Conservation (phyloP, 2,888 invertebrate species). For the Tribolium freemani region DNA sequence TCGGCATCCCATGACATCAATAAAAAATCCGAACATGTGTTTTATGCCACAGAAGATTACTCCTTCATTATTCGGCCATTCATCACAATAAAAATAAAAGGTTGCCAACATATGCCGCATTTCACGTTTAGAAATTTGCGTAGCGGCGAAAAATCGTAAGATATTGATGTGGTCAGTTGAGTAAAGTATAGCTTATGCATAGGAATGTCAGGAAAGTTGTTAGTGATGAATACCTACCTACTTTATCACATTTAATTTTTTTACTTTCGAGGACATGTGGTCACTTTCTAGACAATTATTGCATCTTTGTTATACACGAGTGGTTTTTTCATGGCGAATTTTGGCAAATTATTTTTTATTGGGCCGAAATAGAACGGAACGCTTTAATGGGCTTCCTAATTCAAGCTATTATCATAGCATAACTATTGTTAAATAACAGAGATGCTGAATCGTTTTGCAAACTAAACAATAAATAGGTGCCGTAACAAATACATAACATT, state of each 20-base stretch:
- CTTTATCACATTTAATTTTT: constrained; percentile 43
- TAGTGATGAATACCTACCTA: constrained; percentile 42
- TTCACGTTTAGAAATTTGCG: constrained; percentile 28
- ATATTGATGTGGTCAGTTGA: constrained; percentile 30
- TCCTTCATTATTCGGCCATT: constrained; percentile 24
- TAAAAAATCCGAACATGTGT: constrained; percentile 18
- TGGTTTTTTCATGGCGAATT: constrained; percentile 4
- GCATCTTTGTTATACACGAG: constrained; percentile 40
- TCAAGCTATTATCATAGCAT: background rate
- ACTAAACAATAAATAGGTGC: background rate
- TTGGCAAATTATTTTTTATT: constrained; percentile 9
- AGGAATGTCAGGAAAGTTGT: constrained; percentile 46
- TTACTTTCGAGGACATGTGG: constrained; percentile 45
- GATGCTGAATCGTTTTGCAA: background rate
- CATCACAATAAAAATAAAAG: constrained; percentile 25
- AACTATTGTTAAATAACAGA: constrained; percentile 5
- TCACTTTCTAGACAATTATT: constrained; percentile 47
- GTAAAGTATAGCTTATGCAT: constrained; percentile 26
- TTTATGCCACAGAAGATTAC: constrained; percentile 11
- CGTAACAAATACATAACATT: constrained; percentile 12
- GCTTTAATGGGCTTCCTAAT: constrained; percentile 3
- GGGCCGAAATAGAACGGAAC: constrained; percentile 32
- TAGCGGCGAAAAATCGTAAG: constrained; percentile 5
- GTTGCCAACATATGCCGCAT: constrained; percentile 2
- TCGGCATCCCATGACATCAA: constrained; percentile 12